Conservation (phyloP, 1,140 invertebrate species). For the Palaemon carinicauda region DNA sequence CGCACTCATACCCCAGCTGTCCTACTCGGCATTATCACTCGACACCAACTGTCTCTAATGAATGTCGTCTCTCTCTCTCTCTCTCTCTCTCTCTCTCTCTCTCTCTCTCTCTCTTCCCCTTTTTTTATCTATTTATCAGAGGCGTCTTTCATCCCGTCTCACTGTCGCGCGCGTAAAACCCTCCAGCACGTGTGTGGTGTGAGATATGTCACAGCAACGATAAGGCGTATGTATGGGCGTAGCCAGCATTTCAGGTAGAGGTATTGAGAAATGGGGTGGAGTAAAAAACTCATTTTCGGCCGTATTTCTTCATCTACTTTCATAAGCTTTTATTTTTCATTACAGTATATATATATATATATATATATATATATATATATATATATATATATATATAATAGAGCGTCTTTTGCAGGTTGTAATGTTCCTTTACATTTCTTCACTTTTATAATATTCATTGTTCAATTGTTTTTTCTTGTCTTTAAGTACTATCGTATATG, state of each 20-base stretch:
- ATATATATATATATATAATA: background rate
- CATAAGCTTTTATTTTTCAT: too few species aligned
- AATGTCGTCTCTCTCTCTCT: background rate
- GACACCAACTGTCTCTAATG: background rate
- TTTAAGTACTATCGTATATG: too few species aligned
- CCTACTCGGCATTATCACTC: background rate
- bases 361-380: background rate
- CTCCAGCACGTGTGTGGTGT: background rate
- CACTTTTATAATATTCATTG: too few species aligned
- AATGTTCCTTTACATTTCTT: too few species aligned
- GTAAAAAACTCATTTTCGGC: too few species aligned
- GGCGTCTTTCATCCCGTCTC: background rate
- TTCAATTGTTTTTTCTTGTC: too few species aligned
- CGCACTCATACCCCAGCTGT: too few species aligned
- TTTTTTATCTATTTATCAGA: background rate
- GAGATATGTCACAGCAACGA: background rate
- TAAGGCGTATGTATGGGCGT: background rate
- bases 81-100: background rate
- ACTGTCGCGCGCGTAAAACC: too few species aligned
- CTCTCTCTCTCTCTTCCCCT: background rate
- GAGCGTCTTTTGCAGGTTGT: too few species aligned
- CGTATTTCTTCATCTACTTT: background rate
- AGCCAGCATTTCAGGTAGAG: too few species aligned
- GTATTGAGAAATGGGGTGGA: too few species aligned
- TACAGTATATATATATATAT: background rate